Conservation (phyloP, 1,140 invertebrate genomes). For the Archegozetes longisetosus region DNA sequence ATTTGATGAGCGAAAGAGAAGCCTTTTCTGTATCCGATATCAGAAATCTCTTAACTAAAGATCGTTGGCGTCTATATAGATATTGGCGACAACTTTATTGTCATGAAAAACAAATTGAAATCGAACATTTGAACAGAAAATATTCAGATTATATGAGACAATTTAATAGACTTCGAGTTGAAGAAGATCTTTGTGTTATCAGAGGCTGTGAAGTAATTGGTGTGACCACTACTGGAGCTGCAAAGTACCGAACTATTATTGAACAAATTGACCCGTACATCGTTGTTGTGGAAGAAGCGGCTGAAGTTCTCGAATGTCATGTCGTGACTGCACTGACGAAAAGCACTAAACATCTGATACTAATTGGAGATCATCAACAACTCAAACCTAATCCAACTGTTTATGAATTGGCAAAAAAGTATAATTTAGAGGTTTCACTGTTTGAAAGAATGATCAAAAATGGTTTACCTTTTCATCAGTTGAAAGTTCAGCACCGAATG, state of each 20-base stretch:
- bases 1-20: neutral
- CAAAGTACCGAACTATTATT: slow-evolving; percentile 43
- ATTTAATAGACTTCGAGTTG: neutral
- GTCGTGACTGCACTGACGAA: slow-evolving; percentile 49
- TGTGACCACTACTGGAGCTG: slow-evolving; percentile 60
- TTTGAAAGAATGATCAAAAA: slow-evolving; percentile 22
- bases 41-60: neutral
- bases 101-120: neutral
- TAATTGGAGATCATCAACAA: slow-evolving; percentile 48
- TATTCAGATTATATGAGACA: neutral
- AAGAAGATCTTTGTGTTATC: neutral
- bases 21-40: neutral
- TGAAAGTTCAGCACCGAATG: slow-evolving; percentile 21
- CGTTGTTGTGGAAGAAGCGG: slow-evolving; percentile 65
- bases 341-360: slow-evolving; percentile 56
- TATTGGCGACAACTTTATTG: neutral
- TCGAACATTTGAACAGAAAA: neutral
- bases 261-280: slow-evolving; percentile 42
- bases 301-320: slow-evolving; percentile 62
- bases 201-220: slow-evolving; percentile 36
- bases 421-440: slow-evolving; percentile 30
- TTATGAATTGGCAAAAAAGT: slow-evolving; percentile 27
- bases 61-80: neutral
- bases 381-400: slow-evolving; percentile 31
- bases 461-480: slow-evolving; percentile 12